Evolutionary conservation across 1,140 invertebrate species (phyloP).

Genomic region (Drosophila insularis): DNA sequence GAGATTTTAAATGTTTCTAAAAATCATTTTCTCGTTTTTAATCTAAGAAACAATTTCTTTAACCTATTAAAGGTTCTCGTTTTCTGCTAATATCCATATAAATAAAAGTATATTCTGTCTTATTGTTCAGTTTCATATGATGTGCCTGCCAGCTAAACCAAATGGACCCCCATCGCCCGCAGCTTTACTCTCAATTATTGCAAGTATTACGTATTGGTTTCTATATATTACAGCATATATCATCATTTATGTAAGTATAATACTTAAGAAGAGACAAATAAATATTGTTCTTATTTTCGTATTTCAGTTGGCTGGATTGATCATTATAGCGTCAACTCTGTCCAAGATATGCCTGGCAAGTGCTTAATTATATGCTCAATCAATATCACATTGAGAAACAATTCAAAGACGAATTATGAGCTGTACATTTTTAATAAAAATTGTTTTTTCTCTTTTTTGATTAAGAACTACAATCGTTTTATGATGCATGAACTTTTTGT

Average conservation of each 20-base stretch:
- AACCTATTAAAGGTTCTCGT: too few relatives aligned
- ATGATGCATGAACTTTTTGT: conserved; percentile 32
- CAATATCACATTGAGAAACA: conserved; percentile 45
- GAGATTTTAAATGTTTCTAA: too few relatives aligned
- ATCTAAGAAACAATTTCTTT: too few relatives aligned
- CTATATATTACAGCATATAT: conserved; percentile 35
- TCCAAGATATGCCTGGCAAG: conserved; percentile 34
- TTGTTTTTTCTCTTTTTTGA: conserved; percentile 30
- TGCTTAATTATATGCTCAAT: conserved; percentile 39
- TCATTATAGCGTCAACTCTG: conserved; percentile 42
- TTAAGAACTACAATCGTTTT: conserved; percentile 54
- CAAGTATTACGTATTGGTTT: conserved; percentile 41
- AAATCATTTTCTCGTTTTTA: too few relatives aligned
- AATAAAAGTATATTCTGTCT: not conserved
- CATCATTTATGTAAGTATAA: conserved; percentile 44
- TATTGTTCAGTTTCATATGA: conserved; percentile 15
- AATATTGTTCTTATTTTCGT: not conserved
- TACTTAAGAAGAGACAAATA: not conserved
- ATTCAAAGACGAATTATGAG: conserved; percentile 52
- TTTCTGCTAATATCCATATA: too few relatives aligned
- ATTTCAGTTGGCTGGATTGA: conserved; percentile 32
- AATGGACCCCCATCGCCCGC: not conserved
- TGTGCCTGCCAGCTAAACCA: not conserved
- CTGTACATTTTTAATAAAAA: conserved; percentile 63
- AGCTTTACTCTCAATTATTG: conserved; percentile 19